Conservation (phyloP, 1,140 invertebrate genomes). For the Paracyclopina nana region DNA sequence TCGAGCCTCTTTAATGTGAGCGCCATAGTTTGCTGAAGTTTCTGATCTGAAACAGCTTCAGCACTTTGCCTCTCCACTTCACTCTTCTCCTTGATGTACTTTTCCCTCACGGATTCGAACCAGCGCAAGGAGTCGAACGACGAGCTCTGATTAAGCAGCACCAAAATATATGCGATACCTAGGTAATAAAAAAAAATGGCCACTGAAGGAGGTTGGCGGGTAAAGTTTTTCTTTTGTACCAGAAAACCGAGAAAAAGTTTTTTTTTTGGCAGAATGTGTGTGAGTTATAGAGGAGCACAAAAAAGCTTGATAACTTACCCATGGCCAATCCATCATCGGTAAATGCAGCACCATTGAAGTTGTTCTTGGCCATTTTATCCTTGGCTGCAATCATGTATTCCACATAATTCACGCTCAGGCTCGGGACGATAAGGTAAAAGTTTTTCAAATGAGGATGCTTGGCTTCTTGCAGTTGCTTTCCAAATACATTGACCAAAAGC, state of each 20-base stretch:
- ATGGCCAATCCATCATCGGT: conserved; percentile 97
- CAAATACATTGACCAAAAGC: conserved; percentile 78
- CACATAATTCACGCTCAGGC: conserved; percentile 82
- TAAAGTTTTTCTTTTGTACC: background rate
- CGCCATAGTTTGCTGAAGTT: conserved; percentile 78
- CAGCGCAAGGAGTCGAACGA: conserved; percentile 87
- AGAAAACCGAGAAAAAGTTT: background rate
- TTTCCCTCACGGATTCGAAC: conserved; percentile 68
- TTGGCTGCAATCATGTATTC: conserved; percentile 80
- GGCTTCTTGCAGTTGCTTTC: conserved; percentile 55
- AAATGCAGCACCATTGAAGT: conserved; percentile 63
- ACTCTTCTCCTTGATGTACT: conserved; percentile 44
- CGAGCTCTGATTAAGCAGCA: conserved; percentile 39
- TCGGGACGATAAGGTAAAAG: conserved; percentile 82
- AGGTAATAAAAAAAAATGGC: conserved; percentile 18
- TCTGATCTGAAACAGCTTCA: conserved; percentile 38
- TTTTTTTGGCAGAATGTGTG: no score
- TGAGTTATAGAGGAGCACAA: no score
- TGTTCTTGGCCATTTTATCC: conserved; percentile 67
- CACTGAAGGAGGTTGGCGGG: background rate
- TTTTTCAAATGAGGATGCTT: conserved; percentile 78
- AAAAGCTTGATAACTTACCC: conserved; percentile 47
- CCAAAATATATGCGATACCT: conserved; percentile 47
- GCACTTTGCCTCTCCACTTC: conserved; percentile 26
- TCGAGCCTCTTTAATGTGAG: conserved; percentile 69